These are phyloP conservation scores for Brachionus koreanus DNA, from an alignment of 1,140 invertebrate genomes.

Conservation along the genomic window DNA sequence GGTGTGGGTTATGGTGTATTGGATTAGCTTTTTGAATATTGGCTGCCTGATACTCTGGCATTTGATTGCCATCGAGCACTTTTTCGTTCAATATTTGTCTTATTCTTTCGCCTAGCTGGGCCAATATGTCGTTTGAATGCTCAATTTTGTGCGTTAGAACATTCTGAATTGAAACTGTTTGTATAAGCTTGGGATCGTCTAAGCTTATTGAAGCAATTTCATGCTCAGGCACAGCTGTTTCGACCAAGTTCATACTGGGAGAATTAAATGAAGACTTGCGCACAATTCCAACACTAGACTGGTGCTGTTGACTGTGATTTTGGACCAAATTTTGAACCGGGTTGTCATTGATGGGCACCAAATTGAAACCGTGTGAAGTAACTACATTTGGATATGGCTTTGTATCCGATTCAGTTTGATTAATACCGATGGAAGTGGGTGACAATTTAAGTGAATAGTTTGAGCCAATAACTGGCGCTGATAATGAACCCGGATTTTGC, in stretches of 20 bases:
- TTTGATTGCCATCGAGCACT: neutral
- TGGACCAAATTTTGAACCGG: neutral
- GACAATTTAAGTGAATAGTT: neutral
- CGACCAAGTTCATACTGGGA: neutral
- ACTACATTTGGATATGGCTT: neutral
- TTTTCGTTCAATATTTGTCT: neutral
- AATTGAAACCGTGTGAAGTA: neutral
- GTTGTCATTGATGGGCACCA: neutral
- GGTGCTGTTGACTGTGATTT: neutral
- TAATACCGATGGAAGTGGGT: neutral
- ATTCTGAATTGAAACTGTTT: neutral
- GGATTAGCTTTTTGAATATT: neutral
- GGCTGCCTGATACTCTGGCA: neutral
- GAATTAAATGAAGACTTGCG: neutral
- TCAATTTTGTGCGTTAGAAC: neutral
- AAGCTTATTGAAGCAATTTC: neutral
- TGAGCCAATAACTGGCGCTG: neutral
- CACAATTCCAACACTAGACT: neutral
- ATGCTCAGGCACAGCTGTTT: neutral
- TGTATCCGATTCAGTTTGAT: neutral
- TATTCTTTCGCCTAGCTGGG: neutral
- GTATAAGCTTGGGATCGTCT: neutral
- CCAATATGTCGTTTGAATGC: neutral
- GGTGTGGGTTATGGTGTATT: conserved; percentile 17
- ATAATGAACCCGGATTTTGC: neutral